Evolutionary conservation across 2,113 vertebrate species (phyloP).

Genomic region (Lota lota): DNA sequence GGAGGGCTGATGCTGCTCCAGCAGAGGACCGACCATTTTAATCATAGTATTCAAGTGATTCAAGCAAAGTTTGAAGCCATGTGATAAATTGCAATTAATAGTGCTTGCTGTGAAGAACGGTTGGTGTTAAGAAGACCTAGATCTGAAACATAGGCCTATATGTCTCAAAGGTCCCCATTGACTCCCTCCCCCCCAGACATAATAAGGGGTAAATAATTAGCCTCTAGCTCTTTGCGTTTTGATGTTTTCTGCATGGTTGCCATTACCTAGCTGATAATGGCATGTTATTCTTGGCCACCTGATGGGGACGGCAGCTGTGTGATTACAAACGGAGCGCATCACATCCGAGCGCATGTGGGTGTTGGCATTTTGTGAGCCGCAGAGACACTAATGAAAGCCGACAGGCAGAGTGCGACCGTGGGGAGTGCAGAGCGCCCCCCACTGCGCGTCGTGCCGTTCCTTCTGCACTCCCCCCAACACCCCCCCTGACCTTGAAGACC

Average conservation of each 20-base stretch:
- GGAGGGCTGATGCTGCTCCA: no score
- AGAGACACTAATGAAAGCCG: conserved; percentile 55
- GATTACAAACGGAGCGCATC: conserved; percentile 23
- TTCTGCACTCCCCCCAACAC: conserved; percentile 36
- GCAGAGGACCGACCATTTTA: no score
- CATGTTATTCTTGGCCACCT: conserved; percentile 35
- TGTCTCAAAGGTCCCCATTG: no score
- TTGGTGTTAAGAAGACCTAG: no score
- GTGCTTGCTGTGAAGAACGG: no score
- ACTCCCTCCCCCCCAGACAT: no score
- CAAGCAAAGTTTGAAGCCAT: no score
- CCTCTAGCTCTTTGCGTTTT: not conserved
- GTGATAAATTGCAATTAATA: no score
- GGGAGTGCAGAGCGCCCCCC: conserved; percentile 51
- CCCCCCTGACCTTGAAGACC: conserved; percentile 60
- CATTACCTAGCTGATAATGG: not conserved
- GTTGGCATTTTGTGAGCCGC: conserved; percentile 35
- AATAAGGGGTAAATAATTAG: not conserved
- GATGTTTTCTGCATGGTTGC: no score
- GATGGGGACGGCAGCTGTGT: conserved; percentile 37
- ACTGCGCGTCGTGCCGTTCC: conserved; percentile 42
- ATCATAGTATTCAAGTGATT: no score
- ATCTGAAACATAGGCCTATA: no score
- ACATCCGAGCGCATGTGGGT: conserved; percentile 45
- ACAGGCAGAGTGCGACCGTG: conserved; percentile 53